A percentile compares a stretch with the other conserved stretches of the same genome.
Conservation (phyloP, 2,113 vertebrate species). For the Neofelis nebulosa region DNA sequence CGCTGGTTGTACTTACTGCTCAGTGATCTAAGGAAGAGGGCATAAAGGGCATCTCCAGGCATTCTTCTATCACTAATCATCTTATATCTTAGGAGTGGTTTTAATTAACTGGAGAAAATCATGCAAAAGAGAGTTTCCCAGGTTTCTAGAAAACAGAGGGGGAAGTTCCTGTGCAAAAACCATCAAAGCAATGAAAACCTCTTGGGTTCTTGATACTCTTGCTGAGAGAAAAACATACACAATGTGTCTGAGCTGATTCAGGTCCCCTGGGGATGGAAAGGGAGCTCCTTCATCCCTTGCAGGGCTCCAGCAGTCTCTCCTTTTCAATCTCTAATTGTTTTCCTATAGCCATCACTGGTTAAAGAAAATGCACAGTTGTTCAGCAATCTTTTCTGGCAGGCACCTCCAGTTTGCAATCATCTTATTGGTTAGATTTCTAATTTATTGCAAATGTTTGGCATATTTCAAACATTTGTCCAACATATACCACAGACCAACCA, state of each 20-base stretch:
- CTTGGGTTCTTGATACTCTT: constrained; percentile 60
- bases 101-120: constrained; percentile 68
- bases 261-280: constrained; percentile 48
- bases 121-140: constrained; percentile 57
- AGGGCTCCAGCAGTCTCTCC: constrained; percentile 33
- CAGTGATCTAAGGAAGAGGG: constrained; percentile 8
- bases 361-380: constrained; percentile 76
- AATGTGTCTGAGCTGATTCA: constrained; percentile 67
- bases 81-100: constrained; percentile 68
- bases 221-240: constrained; percentile 63
- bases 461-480: constrained; percentile 80
- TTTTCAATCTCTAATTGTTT: constrained; percentile 74
- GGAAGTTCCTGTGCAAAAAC: constrained; percentile 62
- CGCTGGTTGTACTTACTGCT: neutral
- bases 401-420: constrained; percentile 72
- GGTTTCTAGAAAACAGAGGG: constrained; percentile 60
- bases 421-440: constrained; percentile 82
- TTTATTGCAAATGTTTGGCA: constrained; percentile 83
- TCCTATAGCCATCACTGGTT: constrained; percentile 74
- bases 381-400: constrained; percentile 81
- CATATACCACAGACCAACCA: constrained; percentile 72
- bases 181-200: constrained; percentile 78
- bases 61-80: constrained; percentile 35
- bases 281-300: constrained; percentile 51
- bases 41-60: neutral